Evolutionary conservation across 2,113 vertebrate species (phyloP).

Genomic region (Coptodon bakossiorum): DNA sequence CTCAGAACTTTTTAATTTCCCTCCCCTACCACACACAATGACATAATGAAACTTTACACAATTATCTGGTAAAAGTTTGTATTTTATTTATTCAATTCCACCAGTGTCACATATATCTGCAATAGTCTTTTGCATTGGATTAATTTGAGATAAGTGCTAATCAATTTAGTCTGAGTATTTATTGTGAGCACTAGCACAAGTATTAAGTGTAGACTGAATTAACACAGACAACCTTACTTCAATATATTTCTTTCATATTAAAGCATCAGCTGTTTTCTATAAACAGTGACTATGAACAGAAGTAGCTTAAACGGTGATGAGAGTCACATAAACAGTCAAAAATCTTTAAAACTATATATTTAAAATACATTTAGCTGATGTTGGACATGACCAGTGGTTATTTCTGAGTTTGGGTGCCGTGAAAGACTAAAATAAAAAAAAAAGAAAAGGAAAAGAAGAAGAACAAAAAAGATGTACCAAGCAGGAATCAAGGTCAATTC

Average conservation of each 20-base stretch:
- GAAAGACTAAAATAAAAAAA: not conserved
- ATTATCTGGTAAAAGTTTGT: not conserved
- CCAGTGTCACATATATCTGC: not conserved
- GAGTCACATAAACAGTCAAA: not conserved
- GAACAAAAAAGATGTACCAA: not conserved
- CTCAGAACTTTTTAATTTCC: not conserved
- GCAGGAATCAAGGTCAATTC: not conserved
- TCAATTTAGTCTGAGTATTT: not conserved
- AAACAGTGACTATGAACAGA: not conserved
- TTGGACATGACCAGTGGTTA: not conserved
- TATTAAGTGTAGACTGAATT: not conserved
- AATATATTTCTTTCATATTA: not conserved
- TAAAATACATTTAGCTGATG: not conserved
- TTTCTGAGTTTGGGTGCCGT: not conserved
- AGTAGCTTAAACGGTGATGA: not conserved
- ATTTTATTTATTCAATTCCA: not conserved
- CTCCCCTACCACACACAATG: not conserved
- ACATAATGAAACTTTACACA: not conserved
- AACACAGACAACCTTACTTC: not conserved
- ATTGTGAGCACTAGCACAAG: not conserved
- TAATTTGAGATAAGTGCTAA: not conserved
- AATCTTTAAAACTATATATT: not conserved
- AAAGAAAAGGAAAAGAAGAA: not conserved
- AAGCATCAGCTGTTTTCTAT: not conserved
- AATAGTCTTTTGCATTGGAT: not conserved